phyloP scores from a whole-genome alignment of 2,888 invertebrate genomes.

The Aleiodes alternator region DNA sequence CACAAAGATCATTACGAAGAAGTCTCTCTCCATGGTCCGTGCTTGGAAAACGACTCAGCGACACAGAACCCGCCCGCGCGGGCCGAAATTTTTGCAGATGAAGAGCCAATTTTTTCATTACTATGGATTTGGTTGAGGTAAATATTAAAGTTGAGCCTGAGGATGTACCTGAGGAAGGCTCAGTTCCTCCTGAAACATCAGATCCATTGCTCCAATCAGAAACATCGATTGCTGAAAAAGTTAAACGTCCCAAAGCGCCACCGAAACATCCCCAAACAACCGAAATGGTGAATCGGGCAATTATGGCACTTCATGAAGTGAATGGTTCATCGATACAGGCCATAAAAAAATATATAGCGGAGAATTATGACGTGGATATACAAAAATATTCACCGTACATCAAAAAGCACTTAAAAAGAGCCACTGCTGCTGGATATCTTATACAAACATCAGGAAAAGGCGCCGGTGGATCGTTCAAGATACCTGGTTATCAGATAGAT shows the following conservation, averaged over 20 bases:
- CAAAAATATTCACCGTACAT: conserved; percentile 79
- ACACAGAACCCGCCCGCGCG: neutral
- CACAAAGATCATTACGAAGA: neutral
- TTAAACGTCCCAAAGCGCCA: conserved; percentile 66
- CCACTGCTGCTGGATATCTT: conserved; percentile 76
- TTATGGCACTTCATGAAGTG: conserved; percentile 76
- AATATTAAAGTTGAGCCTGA: conserved; percentile 33
- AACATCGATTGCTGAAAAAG: conserved; percentile 58
- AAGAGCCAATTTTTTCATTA: too few relatives aligned
- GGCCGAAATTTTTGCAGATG: neutral
- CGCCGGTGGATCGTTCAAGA: conserved; percentile 75
- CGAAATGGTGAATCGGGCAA: conserved; percentile 78
- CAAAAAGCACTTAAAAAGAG: conserved; percentile 78
- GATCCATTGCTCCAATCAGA: conserved; percentile 46
- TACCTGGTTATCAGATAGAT: conserved; percentile 60
- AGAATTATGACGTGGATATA: conserved; percentile 78
- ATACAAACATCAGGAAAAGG: conserved; percentile 78
- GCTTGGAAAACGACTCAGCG: conserved; percentile 17
- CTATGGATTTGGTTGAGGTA: neutral
- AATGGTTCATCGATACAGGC: conserved; percentile 78
- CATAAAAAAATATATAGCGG: conserved; percentile 80
- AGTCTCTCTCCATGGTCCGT: conserved; percentile 53
- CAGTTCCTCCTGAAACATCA: conserved; percentile 29
- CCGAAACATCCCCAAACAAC: conserved; percentile 76
- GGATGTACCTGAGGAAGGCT: conserved; percentile 11